phyloP scores from a whole-genome alignment of 2,888 invertebrate species.

The Limnephilus rhombicus region DNA sequence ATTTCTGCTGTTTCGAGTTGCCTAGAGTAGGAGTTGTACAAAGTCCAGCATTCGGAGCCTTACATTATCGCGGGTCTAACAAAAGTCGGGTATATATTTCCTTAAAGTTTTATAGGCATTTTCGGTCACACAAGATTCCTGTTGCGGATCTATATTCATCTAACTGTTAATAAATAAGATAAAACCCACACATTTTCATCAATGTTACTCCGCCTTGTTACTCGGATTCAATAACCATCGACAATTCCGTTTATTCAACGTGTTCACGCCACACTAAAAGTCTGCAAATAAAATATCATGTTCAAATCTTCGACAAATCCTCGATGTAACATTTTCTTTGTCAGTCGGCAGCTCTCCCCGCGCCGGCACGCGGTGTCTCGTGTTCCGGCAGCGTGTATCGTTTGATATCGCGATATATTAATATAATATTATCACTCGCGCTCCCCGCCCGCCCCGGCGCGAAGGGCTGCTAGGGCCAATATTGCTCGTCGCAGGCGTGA shows the following conservation, averaged over 20 bases:
- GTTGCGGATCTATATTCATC: no score
- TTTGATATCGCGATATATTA: constrained; percentile 48
- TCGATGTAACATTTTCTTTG: neutral
- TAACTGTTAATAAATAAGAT: no score
- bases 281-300: neutral
- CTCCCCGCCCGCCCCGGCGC: neutral
- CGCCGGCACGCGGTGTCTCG: neutral
- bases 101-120: no score
- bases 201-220: neutral
- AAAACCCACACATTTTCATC: no score
- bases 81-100: no score
- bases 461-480: constrained; percentile 59
- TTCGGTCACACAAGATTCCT: no score
- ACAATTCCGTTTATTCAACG: neutral
- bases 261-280: neutral
- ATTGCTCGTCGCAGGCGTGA: constrained; percentile 64
- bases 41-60: no score
- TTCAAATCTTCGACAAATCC: neutral
- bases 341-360: neutral
- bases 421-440: constrained; percentile 49
- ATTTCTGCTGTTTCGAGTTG: no score
- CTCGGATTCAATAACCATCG: neutral
- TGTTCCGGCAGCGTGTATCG: constrained; percentile 23
- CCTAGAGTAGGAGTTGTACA: no score
- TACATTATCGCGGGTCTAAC: no score